A percentile compares a stretch with the other conserved stretches of the same genome.
phyloP scores from a whole-genome alignment of 2,888 invertebrate genomes.

The Eupithecia dodoneata region DNA sequence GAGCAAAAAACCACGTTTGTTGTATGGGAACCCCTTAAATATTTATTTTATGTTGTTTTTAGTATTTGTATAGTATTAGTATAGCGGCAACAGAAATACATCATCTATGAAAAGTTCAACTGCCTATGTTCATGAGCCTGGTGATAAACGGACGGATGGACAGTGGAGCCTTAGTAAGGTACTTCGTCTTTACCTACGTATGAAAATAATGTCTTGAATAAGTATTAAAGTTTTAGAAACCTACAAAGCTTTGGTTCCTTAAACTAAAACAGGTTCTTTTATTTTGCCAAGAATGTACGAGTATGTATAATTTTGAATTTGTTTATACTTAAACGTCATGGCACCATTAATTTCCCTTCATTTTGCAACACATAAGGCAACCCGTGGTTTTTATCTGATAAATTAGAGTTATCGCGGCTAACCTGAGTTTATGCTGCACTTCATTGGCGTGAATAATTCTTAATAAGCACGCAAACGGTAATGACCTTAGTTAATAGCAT shows the following conservation, averaged over 20 bases:
- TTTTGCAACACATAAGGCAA: conserved; percentile 47
- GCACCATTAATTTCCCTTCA: conserved; percentile 43
- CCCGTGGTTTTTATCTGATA: conserved; percentile 53
- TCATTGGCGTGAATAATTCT: conserved; percentile 66
- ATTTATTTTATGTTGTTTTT: no score
- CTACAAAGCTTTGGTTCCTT: not conserved
- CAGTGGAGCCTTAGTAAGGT: no score
- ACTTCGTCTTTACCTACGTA: not conserved
- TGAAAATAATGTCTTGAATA: not conserved
- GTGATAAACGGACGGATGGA: no score
- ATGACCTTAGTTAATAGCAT: conserved; percentile 45
- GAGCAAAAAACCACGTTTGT: no score
- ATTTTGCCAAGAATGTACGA: not conserved
- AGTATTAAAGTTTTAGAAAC: not conserved
- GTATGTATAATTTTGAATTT: not conserved
- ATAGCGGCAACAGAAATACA: no score
- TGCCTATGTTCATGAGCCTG: no score
- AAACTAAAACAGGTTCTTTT: not conserved
- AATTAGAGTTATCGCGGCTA: conserved; percentile 63
- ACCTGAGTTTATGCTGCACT: conserved; percentile 57
- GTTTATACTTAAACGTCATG: not conserved
- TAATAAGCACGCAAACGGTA: conserved; percentile 62
- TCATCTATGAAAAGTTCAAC: no score
- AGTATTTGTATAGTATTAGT: no score
- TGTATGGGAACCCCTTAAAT: no score